Conservation (phyloP, 2,888 invertebrate species). For the Hyposoter didymator region DNA sequence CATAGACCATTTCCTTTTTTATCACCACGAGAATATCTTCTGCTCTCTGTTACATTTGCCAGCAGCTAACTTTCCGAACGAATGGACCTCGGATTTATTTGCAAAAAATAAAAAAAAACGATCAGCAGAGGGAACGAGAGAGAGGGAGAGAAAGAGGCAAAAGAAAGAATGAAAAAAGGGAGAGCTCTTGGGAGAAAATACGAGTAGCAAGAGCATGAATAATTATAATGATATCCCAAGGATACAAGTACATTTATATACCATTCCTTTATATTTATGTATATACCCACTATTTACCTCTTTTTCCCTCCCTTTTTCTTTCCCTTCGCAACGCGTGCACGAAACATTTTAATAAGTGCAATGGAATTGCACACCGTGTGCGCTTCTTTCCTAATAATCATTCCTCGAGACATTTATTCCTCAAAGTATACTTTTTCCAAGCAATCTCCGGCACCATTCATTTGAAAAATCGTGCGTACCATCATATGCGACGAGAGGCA, state of each 20-base stretch:
- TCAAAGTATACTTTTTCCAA: neutral
- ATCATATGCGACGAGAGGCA: neutral
- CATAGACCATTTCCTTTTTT: neutral
- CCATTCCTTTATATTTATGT: constrained; percentile 11
- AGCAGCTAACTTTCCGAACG: constrained; percentile 16
- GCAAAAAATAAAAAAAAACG: neutral
- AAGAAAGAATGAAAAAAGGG: neutral
- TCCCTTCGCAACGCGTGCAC: constrained; percentile 23
- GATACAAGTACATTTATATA: constrained; percentile 13
- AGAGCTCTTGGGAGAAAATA: constrained; percentile 4
- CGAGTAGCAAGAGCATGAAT: constrained; percentile 19
- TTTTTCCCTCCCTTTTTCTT: neutral
- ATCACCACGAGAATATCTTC: constrained; percentile 20
- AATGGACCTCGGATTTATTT: constrained; percentile 9
- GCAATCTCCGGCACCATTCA: constrained; percentile 5
- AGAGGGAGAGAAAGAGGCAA: neutral
- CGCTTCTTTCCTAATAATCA: constrained; percentile 15
- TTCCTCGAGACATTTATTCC: constrained; percentile 37
- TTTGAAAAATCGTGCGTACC: constrained; percentile 15
- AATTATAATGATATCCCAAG: constrained; percentile 32
- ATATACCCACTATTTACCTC: constrained; percentile 15
- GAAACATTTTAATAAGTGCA: constrained; percentile 42
- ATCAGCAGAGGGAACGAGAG: neutral
- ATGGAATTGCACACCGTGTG: constrained; percentile 10
- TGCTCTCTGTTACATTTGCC: constrained; percentile 32